Evolutionary conservation across 1,140 invertebrate genomes (phyloP).

Genomic region (Venustaconcha ellipsiformis): DNA sequence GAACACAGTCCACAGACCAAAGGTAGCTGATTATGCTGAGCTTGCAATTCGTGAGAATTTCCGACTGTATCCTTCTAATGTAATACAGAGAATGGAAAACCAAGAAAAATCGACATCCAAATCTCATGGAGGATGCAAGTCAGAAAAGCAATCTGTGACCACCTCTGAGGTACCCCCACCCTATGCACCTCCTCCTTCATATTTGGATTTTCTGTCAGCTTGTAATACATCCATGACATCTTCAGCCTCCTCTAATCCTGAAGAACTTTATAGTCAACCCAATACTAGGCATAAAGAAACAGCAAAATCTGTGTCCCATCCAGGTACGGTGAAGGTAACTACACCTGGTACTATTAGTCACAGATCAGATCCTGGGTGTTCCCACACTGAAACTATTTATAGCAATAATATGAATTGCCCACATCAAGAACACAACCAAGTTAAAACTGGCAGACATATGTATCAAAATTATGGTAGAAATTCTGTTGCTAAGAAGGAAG

Average conservation of each 20-base stretch:
- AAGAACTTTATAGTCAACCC: constrained; percentile 26
- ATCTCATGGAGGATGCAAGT: not conserved
- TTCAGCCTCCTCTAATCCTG: constrained; percentile 27
- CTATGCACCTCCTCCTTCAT: constrained; percentile 40
- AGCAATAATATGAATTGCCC: too few relatives aligned
- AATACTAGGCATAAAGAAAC: constrained; percentile 3
- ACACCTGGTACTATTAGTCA: too few relatives aligned
- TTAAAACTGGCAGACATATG: too few relatives aligned
- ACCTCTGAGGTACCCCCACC: constrained; percentile 24
- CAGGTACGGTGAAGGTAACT: too few relatives aligned
- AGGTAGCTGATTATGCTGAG: constrained; percentile 26
- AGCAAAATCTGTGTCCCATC: not conserved
- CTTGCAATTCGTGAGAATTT: constrained; percentile 41
- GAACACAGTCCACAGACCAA: constrained; percentile 4
- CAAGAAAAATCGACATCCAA: not conserved
- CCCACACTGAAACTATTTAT: too few relatives aligned
- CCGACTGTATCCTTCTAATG: constrained; percentile 31
- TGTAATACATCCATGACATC: constrained; percentile 28
- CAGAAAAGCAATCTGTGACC: not conserved
- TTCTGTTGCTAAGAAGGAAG: too few relatives aligned
- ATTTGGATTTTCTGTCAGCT: constrained; percentile 37
- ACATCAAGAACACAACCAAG: too few relatives aligned
- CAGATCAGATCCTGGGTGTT: too few relatives aligned
- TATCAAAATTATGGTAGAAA: too few relatives aligned
- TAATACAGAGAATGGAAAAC: constrained; percentile 12